Evolutionary conservation across 2,888 invertebrate species (phyloP), one percentile per base, ranked within the genome.

Genomic region (Chaetogeoica ovagalla): DNA sequence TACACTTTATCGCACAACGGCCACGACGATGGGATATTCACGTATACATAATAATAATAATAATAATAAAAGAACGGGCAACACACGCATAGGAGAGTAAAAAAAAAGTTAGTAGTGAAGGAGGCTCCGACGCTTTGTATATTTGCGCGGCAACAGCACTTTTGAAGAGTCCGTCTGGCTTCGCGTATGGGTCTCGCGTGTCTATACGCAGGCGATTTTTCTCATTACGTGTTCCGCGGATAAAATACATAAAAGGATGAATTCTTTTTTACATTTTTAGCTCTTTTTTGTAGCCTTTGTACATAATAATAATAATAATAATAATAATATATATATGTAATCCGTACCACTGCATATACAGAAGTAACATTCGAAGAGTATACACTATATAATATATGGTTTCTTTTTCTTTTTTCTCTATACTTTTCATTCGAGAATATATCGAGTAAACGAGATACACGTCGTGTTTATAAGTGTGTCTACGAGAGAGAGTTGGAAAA

Each of bases 161-260:
- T 77, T 77, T 70, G 69, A 77, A 77, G 77, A 77, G 77, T 70
- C 52, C 55, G 77, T 76, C 76, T 76, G 76, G 76, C 48, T n/a
- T n/a, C 68, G 19, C 59, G 59, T 39, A 48, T 11, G 48, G 9
- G 48, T 7, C 9, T 39, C 39, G 39, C 57, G 59, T 43, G 65
- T 30, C 68, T 30, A 30, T 30, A 30, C 30, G 30, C 57, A 52
- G 69, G 69, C 70, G 77, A 77, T 55, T 77, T 77, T 77, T 77
- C 77, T 77, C 77, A 77, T 77, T 77, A 77, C 30, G 30, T 77
- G 70, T 62, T 70, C 52, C 21, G 57, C 15, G 68, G 9, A 21
- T 55, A 30, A 75, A 30, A 30, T 4, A 4, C 66, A 59, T 68
- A 70, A 70, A 76, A 77, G 69, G 62, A 77, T 19, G 48, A 68